Evolutionary conservation across 2,113 vertebrate genomes (phyloP), one percentile per base, ranked within the genome.

Genomic region (Platichthys stellatus): DNA sequence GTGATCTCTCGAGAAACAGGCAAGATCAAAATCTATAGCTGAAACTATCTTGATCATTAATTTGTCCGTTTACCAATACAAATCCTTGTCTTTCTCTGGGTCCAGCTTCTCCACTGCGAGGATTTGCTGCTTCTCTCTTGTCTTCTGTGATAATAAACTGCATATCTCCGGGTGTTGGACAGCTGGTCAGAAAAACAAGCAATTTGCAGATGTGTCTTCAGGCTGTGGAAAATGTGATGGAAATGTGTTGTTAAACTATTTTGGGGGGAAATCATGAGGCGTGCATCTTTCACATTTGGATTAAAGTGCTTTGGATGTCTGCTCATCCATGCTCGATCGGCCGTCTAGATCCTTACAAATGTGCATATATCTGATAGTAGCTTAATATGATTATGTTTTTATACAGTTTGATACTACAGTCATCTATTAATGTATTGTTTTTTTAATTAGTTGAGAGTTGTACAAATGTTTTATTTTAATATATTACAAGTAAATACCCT

Each of bases 391-490:
- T 23, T 40, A 47, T 66, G 17, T 51, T 70, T 69, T 74, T 71
- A 31, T 69, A 74, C 11, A 35, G 20, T 12, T 53, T 38, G 21
- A 23, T 82, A 66, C 24, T 84, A 68, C 8, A 64, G 56, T 63
- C 23, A 12, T 9, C 1, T 78, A 56, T 82, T 74, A 60, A 68
- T 80, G 49, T 74, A 64, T 53, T 31, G 13, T 56, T 68, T 59
- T 72, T 72, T 51, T 63, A 62, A 78, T 1, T 68, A 75, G 63
- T 53, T 72, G 7, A 82, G 40, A 72, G 24, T 38, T 83, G 17
- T 80, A 75, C 72, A 69, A 43, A 60, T 69, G 8, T 82, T 67
- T 62, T 83, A 69, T 62, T 76, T 10, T 83, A 89, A 85, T 90
- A 85, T 90, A 85, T 88, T 83, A 15, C 5, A 77, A 76, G 2